Evolutionary conservation across 92 coral and sea anemone genomes (phyloP), one percentile per base, ranked within the genome.

Genomic region (Phenganax subtilis): DNA sequence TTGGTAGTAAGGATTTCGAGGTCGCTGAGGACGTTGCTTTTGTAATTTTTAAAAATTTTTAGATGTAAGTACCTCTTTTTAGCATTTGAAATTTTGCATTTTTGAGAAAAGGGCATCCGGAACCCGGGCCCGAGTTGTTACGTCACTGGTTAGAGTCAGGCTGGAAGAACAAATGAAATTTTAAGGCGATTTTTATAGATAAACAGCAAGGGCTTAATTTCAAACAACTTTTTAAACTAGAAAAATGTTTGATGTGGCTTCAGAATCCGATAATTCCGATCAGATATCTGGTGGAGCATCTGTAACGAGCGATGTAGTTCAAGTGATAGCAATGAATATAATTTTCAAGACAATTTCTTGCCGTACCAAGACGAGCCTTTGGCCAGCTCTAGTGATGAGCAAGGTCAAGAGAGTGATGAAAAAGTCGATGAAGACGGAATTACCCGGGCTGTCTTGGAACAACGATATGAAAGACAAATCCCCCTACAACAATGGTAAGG

Each of bases 61-160:
- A 37, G 10, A 62, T 37, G 27, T 16, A 25, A 62, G 31, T 4
- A 62, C 29, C 31, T 15, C 3, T n/a, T 62, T 62, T 62, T 37
- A 3, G 68, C 68, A 37, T 58, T 25, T 62, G 10, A 62, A 62
- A 62, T 4, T 62, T 62, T 70, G 54, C 75, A 70, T 31, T 70
- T 70, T 70, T 51, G 53, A 70, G 12, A 8, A 28, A 51, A 70
- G 8, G 53, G 54, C 54, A 51, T 70, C 53, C 55, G 17, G 20
- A 70, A 10, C 7, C 75, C 44, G 75, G 75, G 55, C 54, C 75
- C 55, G 54, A 70, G 75, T 70, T 54, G 15, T 70, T 14, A 70
- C 75, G 75, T 70, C 75, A 51, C 54, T 70, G 75, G 12, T 70
- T 70, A 70, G 75, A 70, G 54, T 70, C 54, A 54, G 29, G 75